Conservation (phyloP, 1,140 invertebrate species). For the Pentalonia nigronervosa region DNA sequence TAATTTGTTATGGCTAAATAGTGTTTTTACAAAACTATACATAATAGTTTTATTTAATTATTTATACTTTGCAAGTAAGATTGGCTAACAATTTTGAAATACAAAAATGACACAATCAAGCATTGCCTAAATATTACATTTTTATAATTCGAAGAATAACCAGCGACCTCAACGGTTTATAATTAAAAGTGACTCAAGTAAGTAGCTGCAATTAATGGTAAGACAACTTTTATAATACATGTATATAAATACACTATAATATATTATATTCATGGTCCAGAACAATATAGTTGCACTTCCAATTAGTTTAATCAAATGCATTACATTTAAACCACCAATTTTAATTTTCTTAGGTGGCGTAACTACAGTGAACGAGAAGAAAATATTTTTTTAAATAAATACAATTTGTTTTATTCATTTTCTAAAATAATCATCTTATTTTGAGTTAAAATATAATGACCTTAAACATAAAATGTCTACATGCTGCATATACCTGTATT, state of each 20-base stretch:
- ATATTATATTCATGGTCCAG: not conserved
- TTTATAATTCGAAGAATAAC: not conserved
- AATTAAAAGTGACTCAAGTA: not conserved
- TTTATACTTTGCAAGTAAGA: not conserved
- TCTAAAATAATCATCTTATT: not conserved
- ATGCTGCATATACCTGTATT: not conserved
- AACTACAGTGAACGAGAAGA: not conserved
- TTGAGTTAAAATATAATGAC: not conserved
- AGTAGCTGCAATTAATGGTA: not conserved
- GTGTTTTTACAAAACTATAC: not conserved
- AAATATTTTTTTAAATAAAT: not conserved
- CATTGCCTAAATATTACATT: conserved; percentile 1
- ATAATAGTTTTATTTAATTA: not conserved
- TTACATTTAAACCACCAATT: not conserved
- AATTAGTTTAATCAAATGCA: not conserved
- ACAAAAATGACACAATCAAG: not conserved
- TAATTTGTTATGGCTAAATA: not conserved
- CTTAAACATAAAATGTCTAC: not conserved
- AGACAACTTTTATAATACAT: not conserved
- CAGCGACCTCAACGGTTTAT: not conserved
- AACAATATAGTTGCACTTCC: not conserved
- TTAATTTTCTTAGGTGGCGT: not conserved
- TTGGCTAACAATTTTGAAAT: not conserved
- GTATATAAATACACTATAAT: not conserved
- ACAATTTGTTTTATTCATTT: not conserved